Conservation (phyloP, 2,113 vertebrate genomes). For the Cyprinodon tularosa region DNA sequence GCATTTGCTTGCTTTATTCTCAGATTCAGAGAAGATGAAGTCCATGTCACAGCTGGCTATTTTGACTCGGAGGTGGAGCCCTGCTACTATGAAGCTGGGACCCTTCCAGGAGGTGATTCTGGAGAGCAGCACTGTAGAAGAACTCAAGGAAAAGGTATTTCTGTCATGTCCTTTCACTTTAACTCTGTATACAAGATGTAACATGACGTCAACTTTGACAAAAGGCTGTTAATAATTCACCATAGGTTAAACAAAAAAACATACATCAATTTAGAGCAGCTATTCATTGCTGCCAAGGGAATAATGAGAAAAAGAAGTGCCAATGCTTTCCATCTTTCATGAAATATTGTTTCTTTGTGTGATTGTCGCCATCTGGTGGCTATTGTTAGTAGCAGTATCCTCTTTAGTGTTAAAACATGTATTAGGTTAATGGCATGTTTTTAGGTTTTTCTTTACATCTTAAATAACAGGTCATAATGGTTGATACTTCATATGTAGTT, state of each 20-base stretch:
- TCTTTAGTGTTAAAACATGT: not conserved
- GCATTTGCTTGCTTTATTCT: not conserved
- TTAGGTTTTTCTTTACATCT: not conserved
- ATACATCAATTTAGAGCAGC: not conserved
- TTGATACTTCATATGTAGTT: not conserved
- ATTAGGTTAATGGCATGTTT: not conserved
- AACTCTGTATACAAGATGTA: not conserved
- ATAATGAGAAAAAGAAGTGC: not conserved
- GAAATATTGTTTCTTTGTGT: not conserved
- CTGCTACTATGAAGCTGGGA: conserved; percentile 90
- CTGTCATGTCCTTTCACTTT: not conserved
- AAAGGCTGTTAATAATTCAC: not conserved
- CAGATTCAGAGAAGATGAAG: conserved; percentile 96
- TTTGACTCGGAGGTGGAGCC: conserved; percentile 90
- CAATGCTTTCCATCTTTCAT: not conserved
- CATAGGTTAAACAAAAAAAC: not conserved
- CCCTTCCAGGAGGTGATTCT: conserved; percentile 94
- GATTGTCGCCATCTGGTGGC: not conserved
- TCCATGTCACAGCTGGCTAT: conserved; percentile 98
- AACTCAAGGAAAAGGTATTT: conserved; percentile 92
- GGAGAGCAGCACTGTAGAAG: conserved; percentile 95
- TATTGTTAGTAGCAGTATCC: not conserved
- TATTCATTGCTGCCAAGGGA: not conserved
- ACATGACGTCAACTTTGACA: not conserved
- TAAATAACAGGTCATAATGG: not conserved